Evolutionary conservation across 2,113 vertebrate genomes (phyloP), one percentile per base, ranked within the genome.

Genomic region (Spheniscus mendiculus): DNA sequence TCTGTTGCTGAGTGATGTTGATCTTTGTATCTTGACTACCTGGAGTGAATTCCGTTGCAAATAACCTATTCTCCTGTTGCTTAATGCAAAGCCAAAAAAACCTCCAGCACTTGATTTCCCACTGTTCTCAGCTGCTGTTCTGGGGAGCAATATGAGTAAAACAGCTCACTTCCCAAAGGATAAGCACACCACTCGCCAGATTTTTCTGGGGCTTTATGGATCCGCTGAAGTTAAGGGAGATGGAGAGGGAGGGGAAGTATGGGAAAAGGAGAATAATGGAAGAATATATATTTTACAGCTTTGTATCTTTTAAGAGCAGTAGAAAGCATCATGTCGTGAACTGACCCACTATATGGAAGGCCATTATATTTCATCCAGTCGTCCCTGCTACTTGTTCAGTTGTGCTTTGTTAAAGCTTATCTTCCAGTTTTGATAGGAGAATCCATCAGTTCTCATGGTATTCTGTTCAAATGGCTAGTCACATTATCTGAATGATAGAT

Each of bases 11-110:
- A 90, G 58, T 29, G n/a, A 84, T 81, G 53, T 47, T 79, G 81
- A 83, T 92, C 87, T 84, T 81, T 72, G 22, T 53, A 19, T 89
- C 71, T 38, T n/a, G 59, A 9, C 83, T 87, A 94, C 66, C 92
- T 83, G 69, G 52, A 82, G 22, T 53, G 61, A 93, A 89, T 85
- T 89, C 77, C 77, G 58, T 69, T 83, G 72, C 53, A 87, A 91
- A 82, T 74, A 91, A 72, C 69, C 73, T 40, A 18, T 49, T 55
- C 30, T 84, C 59, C 87, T 76, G 30, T 30, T 94, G 38, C 70
- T 96, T 91, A 87, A 91, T 62, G 83, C 62, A 87, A 91, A 87
- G 23, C 44, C 81, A 91, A 87, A 36, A 61, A 52, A 95, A 93
- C 40, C 0, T 4, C 34, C 45, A 49, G 85, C 61, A 73, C 65